These are phyloP conservation scores for Oceanites oceanicus DNA, from an alignment of 2,113 vertebrate genomes.

Conservation along the genomic window DNA sequence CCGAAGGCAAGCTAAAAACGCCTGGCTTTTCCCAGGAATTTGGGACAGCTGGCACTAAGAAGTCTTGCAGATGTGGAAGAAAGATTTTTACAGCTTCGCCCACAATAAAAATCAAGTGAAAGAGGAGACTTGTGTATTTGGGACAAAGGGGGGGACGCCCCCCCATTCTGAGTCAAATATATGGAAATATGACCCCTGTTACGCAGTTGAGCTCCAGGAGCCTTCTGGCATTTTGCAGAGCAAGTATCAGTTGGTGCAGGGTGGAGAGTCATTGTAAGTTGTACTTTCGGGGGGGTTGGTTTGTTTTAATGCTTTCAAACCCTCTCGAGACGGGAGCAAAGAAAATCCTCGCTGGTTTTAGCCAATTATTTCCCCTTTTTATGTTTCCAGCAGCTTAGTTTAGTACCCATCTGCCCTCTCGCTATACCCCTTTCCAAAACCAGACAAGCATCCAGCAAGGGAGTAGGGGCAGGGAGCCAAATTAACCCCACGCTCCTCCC, in stretches of 20 bases:
- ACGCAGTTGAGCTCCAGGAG: neutral
- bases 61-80: slow-evolving; percentile 56
- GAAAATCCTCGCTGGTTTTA: neutral
- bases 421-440: neutral
- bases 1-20: neutral
- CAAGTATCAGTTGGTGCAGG: neutral
- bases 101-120: slow-evolving; percentile 36
- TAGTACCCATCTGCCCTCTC: neutral
- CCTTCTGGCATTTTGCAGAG: slow-evolving; percentile 5
- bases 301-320: neutral
- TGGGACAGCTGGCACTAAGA: slow-evolving; percentile 25
- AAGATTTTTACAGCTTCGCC: slow-evolving; percentile 31
- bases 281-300: accelerated
- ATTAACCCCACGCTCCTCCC: neutral
- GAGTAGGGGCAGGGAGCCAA: neutral
- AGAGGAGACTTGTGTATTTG: neutral
- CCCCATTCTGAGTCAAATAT: neutral
- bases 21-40: slow-evolving; percentile 54
- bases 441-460: neutral
- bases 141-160: neutral
- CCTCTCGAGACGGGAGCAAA: neutral
- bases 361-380: neutral
- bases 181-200: slow-evolving; percentile 3
- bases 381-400: neutral
- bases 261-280: neutral